Evolutionary conservation across 2,797 vertebrate species (phyloP), one percentile per base, ranked within the genome.

Genomic region (Tenualosa ilisha): DNA sequence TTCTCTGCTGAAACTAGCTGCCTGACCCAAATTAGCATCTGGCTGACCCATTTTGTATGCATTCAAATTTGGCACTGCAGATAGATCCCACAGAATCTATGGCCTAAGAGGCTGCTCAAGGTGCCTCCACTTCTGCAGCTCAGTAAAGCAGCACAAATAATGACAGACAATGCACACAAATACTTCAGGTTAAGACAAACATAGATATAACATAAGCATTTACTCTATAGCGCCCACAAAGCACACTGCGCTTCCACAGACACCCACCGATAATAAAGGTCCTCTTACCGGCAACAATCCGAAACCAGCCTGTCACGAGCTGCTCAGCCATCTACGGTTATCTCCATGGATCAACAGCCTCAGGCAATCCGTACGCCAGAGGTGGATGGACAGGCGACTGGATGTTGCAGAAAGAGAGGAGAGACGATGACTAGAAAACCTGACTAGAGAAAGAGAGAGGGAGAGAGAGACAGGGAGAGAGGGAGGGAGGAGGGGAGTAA

Each of bases 251-350:
- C 20, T n/a, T 59, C 8, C 40, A 84, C 54, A 85, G 7, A 53
- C 51, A 49, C 3, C 59, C 8, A 68, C 24, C 46, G 11, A 46
- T 4, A 15, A 13, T 1, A n/a, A 20, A 87, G 24, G 12, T 12
- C 24, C 63, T 88, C 84, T 68, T 87, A 91, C 93, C 93, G 92
- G 92, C 89, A 87, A 93, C 81, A 15, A 93, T 92, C 85, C 88
- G 90, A 90, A 93, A 93, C 92, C 92, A 94, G 85, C 93, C 91
- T 0, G 90, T 92, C 12, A 91, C 92, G 87, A 93, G 89, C 85
- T 94, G 89, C 88, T 95, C 92, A 88, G 93, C 91, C 93, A 95
- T 94, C 90, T 90, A 92, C 20, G 85, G 82, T 83, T 84, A 54
- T 82, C 75, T 88, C 89, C 89, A 89, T 89, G 82, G 86, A 91